These are phyloP conservation scores for Lepus europaeus DNA, from an alignment of 2,113 vertebrate genomes.

Conservation along the genomic window DNA sequence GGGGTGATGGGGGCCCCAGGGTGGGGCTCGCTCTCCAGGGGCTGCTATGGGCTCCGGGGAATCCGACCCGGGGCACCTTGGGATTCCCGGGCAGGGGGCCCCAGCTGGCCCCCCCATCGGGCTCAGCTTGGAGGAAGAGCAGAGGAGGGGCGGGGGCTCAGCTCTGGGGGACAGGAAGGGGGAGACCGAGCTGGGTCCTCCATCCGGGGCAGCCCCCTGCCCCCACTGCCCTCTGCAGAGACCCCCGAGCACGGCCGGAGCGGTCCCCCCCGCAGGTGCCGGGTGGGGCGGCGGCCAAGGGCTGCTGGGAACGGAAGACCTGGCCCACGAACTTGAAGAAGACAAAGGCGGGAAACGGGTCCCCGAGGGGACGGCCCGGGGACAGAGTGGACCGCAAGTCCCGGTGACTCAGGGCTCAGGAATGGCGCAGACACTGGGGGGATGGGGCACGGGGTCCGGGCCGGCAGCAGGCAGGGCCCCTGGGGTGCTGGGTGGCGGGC, in stretches of 20 bases:
- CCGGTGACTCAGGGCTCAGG: conserved; percentile 60
- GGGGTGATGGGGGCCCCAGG: neutral
- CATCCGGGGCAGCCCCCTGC: too few relatives aligned
- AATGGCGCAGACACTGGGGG: neutral
- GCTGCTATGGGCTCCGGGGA: fast-evolving
- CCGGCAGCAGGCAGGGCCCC: neutral
- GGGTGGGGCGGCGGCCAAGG: neutral
- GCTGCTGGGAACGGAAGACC: conserved; percentile 29
- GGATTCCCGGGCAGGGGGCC: neutral
- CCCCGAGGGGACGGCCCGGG: neutral
- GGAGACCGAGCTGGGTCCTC: too few relatives aligned
- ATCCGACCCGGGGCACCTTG: neutral
- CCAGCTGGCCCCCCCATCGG: neutral
- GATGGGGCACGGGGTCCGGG: neutral
- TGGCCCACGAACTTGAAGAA: neutral
- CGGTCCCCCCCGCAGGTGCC: neutral
- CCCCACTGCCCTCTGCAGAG: neutral
- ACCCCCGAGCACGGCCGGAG: too few relatives aligned
- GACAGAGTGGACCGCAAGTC: conserved; percentile 8
- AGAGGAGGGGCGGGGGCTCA: neutral
- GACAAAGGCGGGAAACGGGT: conserved; percentile 47
- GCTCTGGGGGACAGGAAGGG: neutral
- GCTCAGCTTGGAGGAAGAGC: neutral
- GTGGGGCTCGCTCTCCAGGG: neutral
- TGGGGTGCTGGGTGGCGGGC: neutral